Conservation (phyloP, 1,140 invertebrate genomes). For the Prorops nasuta region DNA sequence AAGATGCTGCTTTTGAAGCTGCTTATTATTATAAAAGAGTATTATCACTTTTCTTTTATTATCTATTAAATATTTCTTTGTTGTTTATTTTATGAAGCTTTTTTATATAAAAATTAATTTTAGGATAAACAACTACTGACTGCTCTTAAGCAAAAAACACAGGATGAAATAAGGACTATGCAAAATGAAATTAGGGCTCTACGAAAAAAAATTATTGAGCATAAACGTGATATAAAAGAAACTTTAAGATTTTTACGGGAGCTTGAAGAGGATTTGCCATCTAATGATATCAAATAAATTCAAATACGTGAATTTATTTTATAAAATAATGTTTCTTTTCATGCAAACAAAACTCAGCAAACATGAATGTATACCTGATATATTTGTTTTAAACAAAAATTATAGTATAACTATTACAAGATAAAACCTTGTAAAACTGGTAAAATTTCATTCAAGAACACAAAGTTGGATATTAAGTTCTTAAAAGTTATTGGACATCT, state of each 20-base stretch:
- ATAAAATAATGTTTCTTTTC: too few relatives aligned
- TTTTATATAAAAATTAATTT: not conserved
- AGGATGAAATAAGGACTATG: slow-evolving; percentile 32
- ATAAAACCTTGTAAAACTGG: too few relatives aligned
- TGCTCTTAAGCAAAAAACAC: slow-evolving; percentile 28
- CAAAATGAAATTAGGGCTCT: slow-evolving; percentile 26
- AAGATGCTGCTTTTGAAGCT: slow-evolving; percentile 25
- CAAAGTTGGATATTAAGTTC: too few relatives aligned
- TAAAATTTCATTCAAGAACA: too few relatives aligned
- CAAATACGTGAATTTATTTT: too few relatives aligned
- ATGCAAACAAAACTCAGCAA: too few relatives aligned
- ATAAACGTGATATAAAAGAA: slow-evolving; percentile 33
- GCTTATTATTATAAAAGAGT: slow-evolving; percentile 37
- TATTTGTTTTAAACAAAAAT: too few relatives aligned
- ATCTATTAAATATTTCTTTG: not conserved
- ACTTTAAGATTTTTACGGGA: slow-evolving; percentile 31
- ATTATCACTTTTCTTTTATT: not conserved
- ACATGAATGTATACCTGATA: too few relatives aligned
- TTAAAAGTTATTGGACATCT: too few relatives aligned
- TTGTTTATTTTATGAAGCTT: not conserved
- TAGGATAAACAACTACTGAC: slow-evolving; percentile 30
- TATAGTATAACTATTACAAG: too few relatives aligned
- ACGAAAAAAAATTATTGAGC: slow-evolving; percentile 31
- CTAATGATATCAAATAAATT: slow-evolving; percentile 22
- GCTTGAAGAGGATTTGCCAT: slow-evolving; percentile 21